These are phyloP conservation scores for Cotesia typhae DNA, from an alignment of 1,140 invertebrate genomes.

Conservation along the genomic window DNA sequence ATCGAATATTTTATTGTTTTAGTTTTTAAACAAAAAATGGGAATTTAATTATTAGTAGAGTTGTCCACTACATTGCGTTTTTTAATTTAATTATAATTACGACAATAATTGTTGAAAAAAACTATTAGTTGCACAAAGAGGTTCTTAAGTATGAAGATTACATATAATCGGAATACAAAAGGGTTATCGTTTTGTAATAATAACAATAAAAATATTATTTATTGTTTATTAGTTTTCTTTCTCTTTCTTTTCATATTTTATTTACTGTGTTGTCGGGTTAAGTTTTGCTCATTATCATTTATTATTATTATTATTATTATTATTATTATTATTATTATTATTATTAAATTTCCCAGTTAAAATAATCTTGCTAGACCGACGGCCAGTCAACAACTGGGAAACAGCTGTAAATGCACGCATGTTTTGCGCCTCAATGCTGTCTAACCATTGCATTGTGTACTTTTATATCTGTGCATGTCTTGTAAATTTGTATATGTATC, in stretches of 20 bases:
- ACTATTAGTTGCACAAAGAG: not conserved
- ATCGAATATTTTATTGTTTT: no score
- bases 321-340: no score
- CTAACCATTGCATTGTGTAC: not conserved
- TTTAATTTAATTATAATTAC: no score
- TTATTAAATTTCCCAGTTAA: not conserved
- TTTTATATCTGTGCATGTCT: not conserved
- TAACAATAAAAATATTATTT: no score
- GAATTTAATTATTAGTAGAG: no score
- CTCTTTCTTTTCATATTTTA: not conserved
- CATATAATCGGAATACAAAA: not conserved
- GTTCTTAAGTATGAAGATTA: not conserved
- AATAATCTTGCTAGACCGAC: conserved; percentile 38
- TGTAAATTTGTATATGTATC: not conserved
- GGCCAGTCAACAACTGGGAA: conserved; percentile 51
- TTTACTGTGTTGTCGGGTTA: conserved; percentile 11
- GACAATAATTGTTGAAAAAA: no score
- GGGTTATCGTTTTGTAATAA: conserved; percentile 3
- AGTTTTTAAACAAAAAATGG: no score
- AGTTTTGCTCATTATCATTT: not conserved
- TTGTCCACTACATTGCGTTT: no score
- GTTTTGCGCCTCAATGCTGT: conserved; percentile 45
- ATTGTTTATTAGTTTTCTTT: conserved; percentile 3
- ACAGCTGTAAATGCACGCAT: conserved; percentile 52
- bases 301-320: no score